Evolutionary conservation across 1,140 invertebrate species (phyloP).

Genomic region (Hylaeus volcanicus): DNA sequence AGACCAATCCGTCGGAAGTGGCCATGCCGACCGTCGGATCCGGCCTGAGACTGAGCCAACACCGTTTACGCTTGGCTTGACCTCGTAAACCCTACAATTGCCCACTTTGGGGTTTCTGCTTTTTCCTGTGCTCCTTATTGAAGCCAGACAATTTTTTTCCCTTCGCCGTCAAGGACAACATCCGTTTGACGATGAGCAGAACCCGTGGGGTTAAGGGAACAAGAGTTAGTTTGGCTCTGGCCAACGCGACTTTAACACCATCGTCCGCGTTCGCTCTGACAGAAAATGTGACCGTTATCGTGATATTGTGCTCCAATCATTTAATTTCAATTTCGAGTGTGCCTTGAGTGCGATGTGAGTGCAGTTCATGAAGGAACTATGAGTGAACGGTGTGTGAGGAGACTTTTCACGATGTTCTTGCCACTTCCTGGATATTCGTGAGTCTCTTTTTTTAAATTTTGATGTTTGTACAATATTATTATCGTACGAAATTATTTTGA

Average conservation of each 20-base stretch:
- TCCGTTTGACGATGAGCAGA: constrained; percentile 61
- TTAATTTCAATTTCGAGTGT: neutral
- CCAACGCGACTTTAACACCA: constrained; percentile 57
- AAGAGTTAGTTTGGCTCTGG: constrained; percentile 71
- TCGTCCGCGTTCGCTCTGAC: neutral
- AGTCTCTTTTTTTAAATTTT: no score
- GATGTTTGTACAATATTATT: no score
- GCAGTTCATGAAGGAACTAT: no score
- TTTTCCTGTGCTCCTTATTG: constrained; percentile 60
- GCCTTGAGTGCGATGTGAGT: neutral
- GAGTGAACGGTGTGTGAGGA: no score
- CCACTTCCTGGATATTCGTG: neutral
- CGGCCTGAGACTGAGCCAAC: constrained; percentile 40
- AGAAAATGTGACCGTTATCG: neutral
- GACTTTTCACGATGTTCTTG: no score
- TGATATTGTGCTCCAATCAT: neutral
- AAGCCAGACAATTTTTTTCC: constrained; percentile 46
- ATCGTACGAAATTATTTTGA: no score
- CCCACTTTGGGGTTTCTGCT: constrained; percentile 67
- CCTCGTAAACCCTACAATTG: constrained; percentile 74
- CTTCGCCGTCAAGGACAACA: constrained; percentile 60
- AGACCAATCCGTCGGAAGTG: constrained; percentile 51
- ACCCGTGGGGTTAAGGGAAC: constrained; percentile 71
- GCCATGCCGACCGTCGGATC: constrained; percentile 54
- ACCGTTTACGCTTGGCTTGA: constrained; percentile 54